Percentiles rank a stretch among this genome's conserved stretches.
Conservation (phyloP, 2,888 invertebrate genomes). For the Drosophila pseudotakahashii region DNA sequence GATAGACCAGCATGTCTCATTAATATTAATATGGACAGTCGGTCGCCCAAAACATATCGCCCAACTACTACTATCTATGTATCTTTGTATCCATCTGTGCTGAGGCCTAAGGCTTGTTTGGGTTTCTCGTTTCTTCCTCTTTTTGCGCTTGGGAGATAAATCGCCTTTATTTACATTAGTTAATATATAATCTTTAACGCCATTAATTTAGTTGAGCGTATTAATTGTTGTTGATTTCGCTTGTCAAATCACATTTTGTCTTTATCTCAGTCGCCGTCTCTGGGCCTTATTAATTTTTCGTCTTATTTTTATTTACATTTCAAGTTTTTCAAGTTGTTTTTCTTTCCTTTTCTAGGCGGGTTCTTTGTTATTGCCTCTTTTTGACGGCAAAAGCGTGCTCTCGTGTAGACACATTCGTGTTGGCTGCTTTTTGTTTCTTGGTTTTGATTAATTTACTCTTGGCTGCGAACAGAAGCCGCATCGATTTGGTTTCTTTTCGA, state of each 20-base stretch:
- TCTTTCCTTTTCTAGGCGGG: slow-evolving; percentile 18
- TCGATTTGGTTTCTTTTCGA: slow-evolving; percentile 44
- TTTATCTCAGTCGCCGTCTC: slow-evolving; percentile 54
- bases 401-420: slow-evolving; percentile 12
- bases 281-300: slow-evolving; percentile 44
- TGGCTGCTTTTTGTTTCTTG: slow-evolving; percentile 38
- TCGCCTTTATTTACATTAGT: slow-evolving; percentile 56
- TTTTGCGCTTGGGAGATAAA: slow-evolving; percentile 49
- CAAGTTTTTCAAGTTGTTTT: slow-evolving; percentile 53
- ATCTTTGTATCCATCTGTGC: slow-evolving; percentile 28
- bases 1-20: slow-evolving; percentile 63
- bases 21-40: slow-evolving; percentile 67
- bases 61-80: slow-evolving; percentile 20
- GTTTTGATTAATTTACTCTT: slow-evolving; percentile 69
- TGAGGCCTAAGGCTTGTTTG: slow-evolving; percentile 31
- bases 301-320: slow-evolving; percentile 62
- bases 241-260: slow-evolving; percentile 29
- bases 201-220: slow-evolving; percentile 71
- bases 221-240: slow-evolving; percentile 53
- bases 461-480: slow-evolving; percentile 62
- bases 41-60: slow-evolving; percentile 17
- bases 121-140: slow-evolving; percentile 5
- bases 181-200: slow-evolving; percentile 60
- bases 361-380: slow-evolving; percentile 36
- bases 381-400: slow-evolving; percentile 76